These are phyloP conservation scores for Brenthis ino DNA, from an alignment of 2,888 invertebrate species.

Conservation along the genomic window DNA sequence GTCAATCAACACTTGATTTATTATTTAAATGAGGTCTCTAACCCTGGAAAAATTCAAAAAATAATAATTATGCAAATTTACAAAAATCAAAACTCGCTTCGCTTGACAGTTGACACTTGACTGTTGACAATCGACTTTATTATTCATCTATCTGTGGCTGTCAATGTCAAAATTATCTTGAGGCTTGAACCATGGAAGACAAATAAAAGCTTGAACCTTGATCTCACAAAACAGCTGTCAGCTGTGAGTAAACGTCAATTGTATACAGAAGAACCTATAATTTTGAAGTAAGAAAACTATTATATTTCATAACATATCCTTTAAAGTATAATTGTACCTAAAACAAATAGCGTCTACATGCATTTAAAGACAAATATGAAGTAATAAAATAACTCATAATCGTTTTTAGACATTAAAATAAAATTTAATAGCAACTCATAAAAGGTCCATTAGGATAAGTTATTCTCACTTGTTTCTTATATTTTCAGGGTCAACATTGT, in stretches of 20 bases:
- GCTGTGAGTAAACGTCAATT: constrained; percentile 15
- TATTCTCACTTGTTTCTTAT: constrained; percentile 50
- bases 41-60: too few species aligned
- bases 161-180: not conserved
- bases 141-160: not conserved
- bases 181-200: not conserved
- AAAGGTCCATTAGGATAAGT: constrained; percentile 44
- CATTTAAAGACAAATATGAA: not conserved
- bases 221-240: not conserved
- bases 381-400: constrained; percentile 1
- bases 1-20: too few species aligned
- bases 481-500: constrained; percentile 56
- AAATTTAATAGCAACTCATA: constrained; percentile 29
- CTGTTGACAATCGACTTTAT: too few species aligned
- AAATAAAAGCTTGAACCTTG: not conserved
- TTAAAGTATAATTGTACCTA: constrained; percentile 2
- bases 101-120: too few species aligned
- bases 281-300: constrained; percentile 13
- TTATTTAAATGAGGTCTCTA: too few species aligned
- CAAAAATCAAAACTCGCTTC: too few species aligned
- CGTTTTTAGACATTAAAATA: not conserved
- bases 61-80: too few species aligned
- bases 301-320: constrained; percentile 2
- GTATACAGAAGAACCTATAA: not conserved
- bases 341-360: not conserved